A percentile compares a stretch with the other conserved stretches of the same genome.
phyloP scores from a whole-genome alignment of 1,140 invertebrate genomes.

The Berghia stephanieae region DNA sequence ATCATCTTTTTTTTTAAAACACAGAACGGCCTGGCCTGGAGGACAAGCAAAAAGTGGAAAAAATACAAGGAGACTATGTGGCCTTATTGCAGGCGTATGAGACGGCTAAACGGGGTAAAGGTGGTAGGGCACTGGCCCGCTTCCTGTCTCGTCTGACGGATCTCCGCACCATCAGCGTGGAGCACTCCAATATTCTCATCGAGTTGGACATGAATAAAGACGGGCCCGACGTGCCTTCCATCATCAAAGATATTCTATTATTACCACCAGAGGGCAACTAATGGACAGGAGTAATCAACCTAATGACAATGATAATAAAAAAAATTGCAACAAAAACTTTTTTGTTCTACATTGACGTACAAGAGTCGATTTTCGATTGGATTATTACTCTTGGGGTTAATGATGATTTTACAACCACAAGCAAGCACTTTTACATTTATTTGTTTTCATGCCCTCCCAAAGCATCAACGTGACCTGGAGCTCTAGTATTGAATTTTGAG shows the following conservation, averaged over 20 bases:
- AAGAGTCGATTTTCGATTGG: too few species aligned
- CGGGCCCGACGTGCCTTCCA: slow-evolving; percentile 72
- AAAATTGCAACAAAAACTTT: too few species aligned
- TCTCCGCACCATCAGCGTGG: slow-evolving; percentile 91
- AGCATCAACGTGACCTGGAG: too few species aligned
- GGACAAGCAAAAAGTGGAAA: slow-evolving; percentile 91
- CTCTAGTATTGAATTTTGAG: too few species aligned
- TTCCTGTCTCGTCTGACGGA: slow-evolving; percentile 92
- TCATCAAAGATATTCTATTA: slow-evolving; percentile 40
- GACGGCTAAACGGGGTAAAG: slow-evolving; percentile 75
- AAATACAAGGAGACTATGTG: slow-evolving; percentile 95
- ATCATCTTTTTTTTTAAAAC: too few species aligned
- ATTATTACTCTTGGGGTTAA: too few species aligned
- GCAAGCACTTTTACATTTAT: too few species aligned
- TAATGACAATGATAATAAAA: too few species aligned
- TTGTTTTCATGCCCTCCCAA: too few species aligned
- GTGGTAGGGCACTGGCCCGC: slow-evolving; percentile 84
- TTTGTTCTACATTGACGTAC: too few species aligned
- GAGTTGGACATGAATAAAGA: slow-evolving; percentile 94
- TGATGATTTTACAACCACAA: too few species aligned
- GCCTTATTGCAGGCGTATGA: slow-evolving; percentile 89
- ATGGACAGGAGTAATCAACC: too few species aligned
- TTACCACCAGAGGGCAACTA: slow-evolving; percentile 37
- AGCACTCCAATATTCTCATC: slow-evolving; percentile 96
- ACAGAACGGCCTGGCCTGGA: slow-evolving; percentile 89